phyloP scores from a whole-genome alignment of 2,113 vertebrate genomes.

The Onychostoma macrolepis region DNA sequence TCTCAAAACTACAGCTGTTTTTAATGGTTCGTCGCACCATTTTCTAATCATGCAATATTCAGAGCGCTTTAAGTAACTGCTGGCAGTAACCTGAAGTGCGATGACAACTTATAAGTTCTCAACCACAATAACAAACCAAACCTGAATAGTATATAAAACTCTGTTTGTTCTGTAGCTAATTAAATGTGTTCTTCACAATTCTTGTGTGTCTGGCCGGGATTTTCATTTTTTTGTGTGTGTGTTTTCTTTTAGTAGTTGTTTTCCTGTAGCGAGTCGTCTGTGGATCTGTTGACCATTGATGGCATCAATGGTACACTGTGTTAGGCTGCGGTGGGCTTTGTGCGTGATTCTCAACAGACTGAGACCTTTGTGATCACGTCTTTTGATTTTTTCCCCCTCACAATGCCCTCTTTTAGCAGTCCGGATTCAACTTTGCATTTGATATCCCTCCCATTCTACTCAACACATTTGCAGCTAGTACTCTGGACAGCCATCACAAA shows the following conservation, averaged over 20 bases:
- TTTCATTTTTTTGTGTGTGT: neutral
- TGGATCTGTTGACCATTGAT: constrained; percentile 11
- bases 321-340: neutral
- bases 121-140: constrained; percentile 38
- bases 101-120: constrained; percentile 54
- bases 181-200: neutral
- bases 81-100: constrained; percentile 71
- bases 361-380: neutral
- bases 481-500: constrained; percentile 8
- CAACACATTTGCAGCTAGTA: neutral
- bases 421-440: constrained; percentile 15
- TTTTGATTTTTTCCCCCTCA: constrained; percentile 2
- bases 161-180: neutral
- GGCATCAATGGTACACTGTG: constrained; percentile 41
- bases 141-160: constrained; percentile 12
- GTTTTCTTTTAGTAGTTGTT: neutral
- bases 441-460: constrained; percentile 10
- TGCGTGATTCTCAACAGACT: neutral
- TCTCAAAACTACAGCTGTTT: constrained; percentile 15
- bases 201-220: neutral
- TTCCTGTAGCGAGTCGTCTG: neutral
- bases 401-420: constrained; percentile 23
- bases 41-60: constrained; percentile 57
- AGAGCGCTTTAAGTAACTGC: constrained; percentile 69
- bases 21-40: constrained; percentile 33